Evolutionary conservation across 2,888 invertebrate genomes (phyloP).

Genomic region (Nymphalis urticae): DNA sequence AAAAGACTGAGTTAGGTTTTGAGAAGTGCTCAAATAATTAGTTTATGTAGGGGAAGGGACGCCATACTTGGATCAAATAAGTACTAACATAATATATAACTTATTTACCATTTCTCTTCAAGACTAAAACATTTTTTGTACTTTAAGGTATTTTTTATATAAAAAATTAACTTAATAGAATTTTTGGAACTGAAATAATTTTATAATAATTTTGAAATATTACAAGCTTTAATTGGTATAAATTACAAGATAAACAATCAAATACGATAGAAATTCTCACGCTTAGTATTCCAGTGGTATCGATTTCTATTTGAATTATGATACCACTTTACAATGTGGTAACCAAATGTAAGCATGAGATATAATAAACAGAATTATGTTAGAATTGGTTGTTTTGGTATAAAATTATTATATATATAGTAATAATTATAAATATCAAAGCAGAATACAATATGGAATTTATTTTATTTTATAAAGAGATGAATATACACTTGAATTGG

Average conservation of each 20-base stretch:
- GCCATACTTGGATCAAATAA: slow-evolving; percentile 49
- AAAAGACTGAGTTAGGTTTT: slow-evolving; percentile 78
- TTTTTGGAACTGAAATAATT: too few species aligned
- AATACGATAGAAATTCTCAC: background rate
- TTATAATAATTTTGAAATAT: too few species aligned
- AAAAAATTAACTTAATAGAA: too few species aligned
- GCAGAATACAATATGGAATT: too few species aligned
- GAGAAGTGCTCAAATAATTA: slow-evolving; percentile 71
- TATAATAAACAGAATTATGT: background rate
- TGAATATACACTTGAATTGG: too few species aligned
- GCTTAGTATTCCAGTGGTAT: background rate
- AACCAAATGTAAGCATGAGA: slow-evolving; percentile 2
- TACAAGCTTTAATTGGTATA: background rate
- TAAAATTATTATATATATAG: background rate
- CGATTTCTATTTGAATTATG: slow-evolving; percentile 3
- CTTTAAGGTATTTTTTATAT: too few species aligned
- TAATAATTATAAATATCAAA: too few species aligned
- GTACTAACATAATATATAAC: background rate
- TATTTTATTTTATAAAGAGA: too few species aligned
- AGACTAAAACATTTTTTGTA: too few species aligned
- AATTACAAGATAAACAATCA: background rate
- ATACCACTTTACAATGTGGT: background rate
- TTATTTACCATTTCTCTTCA: background rate
- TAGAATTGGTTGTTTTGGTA: background rate
- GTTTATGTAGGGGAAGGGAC: slow-evolving; percentile 53